Conservation (phyloP, 2,113 vertebrate species). For the Spea multiplicata region DNA sequence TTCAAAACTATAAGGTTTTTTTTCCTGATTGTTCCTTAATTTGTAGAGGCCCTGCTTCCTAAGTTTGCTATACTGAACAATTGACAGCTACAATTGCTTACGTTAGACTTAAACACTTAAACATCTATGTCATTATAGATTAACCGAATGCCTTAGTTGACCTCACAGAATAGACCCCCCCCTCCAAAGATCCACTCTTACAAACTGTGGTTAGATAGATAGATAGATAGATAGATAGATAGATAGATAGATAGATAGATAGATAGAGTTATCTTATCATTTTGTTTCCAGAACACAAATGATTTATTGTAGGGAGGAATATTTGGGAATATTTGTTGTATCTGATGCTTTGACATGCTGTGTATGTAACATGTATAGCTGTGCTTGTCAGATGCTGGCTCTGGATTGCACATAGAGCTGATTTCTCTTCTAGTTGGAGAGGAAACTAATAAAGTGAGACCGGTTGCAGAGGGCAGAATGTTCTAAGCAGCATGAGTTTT, state of each 20-base stretch:
- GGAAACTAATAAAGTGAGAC: background rate
- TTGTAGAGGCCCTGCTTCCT: constrained; percentile 33
- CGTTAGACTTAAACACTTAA: constrained; percentile 40
- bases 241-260: too few relatives aligned
- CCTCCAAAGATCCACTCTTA: background rate
- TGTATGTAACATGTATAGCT: too few relatives aligned
- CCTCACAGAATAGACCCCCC: constrained; percentile 27
- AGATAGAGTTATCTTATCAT: too few relatives aligned
- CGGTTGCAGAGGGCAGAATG: background rate
- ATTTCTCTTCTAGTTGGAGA: background rate
- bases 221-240: too few relatives aligned
- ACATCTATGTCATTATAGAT: constrained; percentile 44
- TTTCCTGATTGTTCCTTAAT: constrained; percentile 30
- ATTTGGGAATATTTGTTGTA: too few relatives aligned
- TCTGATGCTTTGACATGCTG: too few relatives aligned
- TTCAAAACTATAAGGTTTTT: background rate
- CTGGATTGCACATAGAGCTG: background rate
- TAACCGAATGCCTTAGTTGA: constrained; percentile 24
- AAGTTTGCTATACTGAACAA: background rate
- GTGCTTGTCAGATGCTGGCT: background rate
- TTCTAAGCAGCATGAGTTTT: constrained; percentile 4
- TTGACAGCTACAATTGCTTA: constrained; percentile 42
- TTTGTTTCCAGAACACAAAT: too few relatives aligned
- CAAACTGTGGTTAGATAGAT: background rate
- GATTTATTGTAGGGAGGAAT: too few relatives aligned